Conservation (phyloP, 2,113 vertebrate genomes). For the Prinia subflava region DNA sequence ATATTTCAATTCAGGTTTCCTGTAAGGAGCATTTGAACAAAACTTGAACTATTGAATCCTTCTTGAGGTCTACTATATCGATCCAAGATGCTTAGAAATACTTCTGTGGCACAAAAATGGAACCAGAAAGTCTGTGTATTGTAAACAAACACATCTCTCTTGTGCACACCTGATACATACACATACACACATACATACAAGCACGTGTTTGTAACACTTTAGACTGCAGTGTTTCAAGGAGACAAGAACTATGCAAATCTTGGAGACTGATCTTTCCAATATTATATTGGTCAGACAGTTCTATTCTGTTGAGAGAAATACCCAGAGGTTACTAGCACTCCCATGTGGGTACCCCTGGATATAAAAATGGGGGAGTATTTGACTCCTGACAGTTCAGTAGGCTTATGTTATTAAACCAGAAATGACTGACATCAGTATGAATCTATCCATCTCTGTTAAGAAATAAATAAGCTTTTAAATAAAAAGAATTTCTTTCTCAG, state of each 20-base stretch:
- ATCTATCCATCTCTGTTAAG: neutral
- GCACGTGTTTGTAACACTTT: neutral
- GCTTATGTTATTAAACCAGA: neutral
- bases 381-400: neutral
- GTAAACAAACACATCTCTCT: neutral
- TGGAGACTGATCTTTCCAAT: neutral
- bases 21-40: neutral
- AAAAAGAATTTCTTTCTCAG: neutral
- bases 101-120: neutral
- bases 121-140: neutral
- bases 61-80: neutral
- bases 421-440: neutral
- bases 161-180: neutral
- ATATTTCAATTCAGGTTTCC: neutral
- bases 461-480: neutral
- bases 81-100: neutral
- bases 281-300: neutral
- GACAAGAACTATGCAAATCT: neutral
- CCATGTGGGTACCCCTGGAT: neutral
- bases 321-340: neutral
- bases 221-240: neutral
- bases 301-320: neutral
- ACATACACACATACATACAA: rapidly evolving
- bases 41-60: neutral
- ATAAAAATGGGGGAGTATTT: neutral